Evolutionary conservation across 2,888 invertebrate species (phyloP).

Genomic region (Apamea anceps): DNA sequence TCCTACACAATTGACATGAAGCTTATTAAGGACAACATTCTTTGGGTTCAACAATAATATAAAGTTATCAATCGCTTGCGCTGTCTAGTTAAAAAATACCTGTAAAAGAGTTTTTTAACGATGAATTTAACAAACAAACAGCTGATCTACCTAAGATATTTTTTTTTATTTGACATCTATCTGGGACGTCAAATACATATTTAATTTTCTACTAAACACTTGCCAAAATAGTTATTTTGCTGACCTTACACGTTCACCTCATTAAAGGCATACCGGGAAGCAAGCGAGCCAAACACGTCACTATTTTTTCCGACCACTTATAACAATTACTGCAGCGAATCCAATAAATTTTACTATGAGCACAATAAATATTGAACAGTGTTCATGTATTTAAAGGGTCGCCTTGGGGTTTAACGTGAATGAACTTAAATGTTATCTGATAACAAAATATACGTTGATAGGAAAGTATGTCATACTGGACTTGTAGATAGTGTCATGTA

Average conservation of each 20-base stretch:
- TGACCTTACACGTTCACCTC: conserved; percentile 22
- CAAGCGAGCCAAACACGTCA: conserved; percentile 8
- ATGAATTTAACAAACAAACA: too few species aligned
- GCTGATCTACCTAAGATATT: too few species aligned
- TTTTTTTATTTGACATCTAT: too few species aligned
- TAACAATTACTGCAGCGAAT: neutral
- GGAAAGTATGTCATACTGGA: neutral
- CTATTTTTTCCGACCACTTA: conserved; percentile 17
- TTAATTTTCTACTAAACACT: neutral
- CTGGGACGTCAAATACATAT: neutral
- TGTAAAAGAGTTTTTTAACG: neutral
- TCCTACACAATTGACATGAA: too few species aligned
- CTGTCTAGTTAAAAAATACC: neutral
- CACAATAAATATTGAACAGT: conserved; percentile 31
- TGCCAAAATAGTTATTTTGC: neutral
- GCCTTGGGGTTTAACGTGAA: neutral
- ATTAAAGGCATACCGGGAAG: conserved; percentile 36
- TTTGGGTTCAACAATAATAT: neutral
- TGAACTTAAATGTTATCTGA: neutral
- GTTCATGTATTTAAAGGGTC: conserved; percentile 38
- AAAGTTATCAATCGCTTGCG: neutral
- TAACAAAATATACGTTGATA: neutral
- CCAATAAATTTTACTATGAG: conserved; percentile 38
- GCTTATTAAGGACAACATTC: neutral
- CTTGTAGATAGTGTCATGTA: neutral